phyloP scores from a whole-genome alignment of 1,140 invertebrate genomes.

The Papilio xuthus region DNA sequence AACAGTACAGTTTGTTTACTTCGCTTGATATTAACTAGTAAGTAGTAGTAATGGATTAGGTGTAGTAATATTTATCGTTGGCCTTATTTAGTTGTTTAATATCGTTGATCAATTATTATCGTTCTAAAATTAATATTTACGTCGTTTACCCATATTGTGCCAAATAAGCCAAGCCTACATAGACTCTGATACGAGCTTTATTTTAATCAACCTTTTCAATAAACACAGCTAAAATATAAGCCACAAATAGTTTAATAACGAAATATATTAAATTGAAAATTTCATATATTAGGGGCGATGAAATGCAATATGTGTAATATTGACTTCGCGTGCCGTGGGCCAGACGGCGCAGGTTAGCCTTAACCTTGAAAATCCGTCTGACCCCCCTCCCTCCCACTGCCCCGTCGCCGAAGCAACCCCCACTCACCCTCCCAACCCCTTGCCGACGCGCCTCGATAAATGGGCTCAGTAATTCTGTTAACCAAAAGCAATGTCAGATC shows the following conservation, averaged over 20 bases:
- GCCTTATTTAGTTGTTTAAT: no score
- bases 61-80: no score
- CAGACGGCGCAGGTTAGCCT: slow-evolving; percentile 56
- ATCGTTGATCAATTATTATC: no score
- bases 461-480: slow-evolving; percentile 60
- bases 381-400: slow-evolving; percentile 53
- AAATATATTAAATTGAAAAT: slow-evolving; percentile 28
- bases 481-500: slow-evolving; percentile 53
- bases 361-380: slow-evolving; percentile 77
- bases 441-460: slow-evolving; percentile 59
- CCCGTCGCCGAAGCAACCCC: slow-evolving; percentile 33
- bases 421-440: slow-evolving; percentile 43
- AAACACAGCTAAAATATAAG: not conserved
- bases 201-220: not conserved
- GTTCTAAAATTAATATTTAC: no score
- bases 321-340: slow-evolving; percentile 39
- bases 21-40: not conserved
- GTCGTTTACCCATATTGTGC: not conserved
- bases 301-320: slow-evolving; percentile 35
- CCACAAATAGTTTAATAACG: slow-evolving; percentile 6
- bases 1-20: not conserved
- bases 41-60: no score
- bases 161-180: not conserved
- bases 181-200: not conserved
- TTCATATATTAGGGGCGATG: slow-evolving; percentile 10